Evolutionary conservation across 2,797 vertebrate genomes (phyloP).

Genomic region (Lepilemur septentrionalis): DNA sequence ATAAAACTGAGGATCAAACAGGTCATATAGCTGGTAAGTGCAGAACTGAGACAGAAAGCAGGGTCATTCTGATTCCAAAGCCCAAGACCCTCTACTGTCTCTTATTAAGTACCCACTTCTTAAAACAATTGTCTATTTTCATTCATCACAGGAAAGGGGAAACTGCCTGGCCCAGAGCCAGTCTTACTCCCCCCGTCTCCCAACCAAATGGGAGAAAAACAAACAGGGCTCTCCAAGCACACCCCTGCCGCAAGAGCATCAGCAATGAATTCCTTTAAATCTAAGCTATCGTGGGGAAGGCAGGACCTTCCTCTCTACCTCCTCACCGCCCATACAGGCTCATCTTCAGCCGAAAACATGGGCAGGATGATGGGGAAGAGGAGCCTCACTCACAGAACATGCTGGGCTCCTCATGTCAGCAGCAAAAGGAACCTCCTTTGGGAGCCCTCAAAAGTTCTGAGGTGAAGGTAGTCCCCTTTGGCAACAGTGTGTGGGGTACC

Average conservation of each 20-base stretch:
- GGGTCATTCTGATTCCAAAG: neutral
- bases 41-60: neutral
- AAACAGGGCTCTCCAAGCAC: neutral
- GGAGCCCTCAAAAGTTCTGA: neutral
- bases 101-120: neutral
- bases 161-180: slow-evolving; percentile 20
- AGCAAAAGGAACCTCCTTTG: neutral
- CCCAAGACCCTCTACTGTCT: neutral
- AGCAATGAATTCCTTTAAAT: neutral
- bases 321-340: neutral
- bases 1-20: neutral
- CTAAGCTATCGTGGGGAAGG: neutral
- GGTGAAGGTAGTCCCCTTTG: neutral
- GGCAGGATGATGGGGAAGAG: neutral
- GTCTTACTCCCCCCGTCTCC: slow-evolving; percentile 30
- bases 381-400: neutral
- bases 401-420: neutral
- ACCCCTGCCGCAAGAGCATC: neutral
- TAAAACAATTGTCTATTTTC: neutral
- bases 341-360: neutral
- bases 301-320: neutral
- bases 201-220: slow-evolving; percentile 13
- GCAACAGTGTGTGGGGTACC: neutral
- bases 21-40: neutral
- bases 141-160: slow-evolving; percentile 1